phyloP scores from a whole-genome alignment of 2,113 vertebrate genomes.

The Aplodontia rufa region DNA sequence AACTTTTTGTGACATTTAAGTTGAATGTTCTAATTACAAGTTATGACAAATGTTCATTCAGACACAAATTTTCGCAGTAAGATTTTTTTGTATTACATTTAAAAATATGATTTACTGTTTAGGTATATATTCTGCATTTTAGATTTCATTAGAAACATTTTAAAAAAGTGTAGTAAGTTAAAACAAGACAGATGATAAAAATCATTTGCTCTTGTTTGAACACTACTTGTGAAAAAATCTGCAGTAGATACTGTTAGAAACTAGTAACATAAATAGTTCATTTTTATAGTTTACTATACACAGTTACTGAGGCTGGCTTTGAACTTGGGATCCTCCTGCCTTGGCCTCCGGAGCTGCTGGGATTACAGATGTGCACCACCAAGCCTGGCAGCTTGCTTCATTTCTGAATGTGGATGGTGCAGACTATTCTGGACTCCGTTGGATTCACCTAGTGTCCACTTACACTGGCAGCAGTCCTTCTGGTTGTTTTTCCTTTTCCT shows the following conservation, averaged over 20 bases:
- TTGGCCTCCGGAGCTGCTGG: too few relatives aligned
- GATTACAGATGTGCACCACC: too few relatives aligned
- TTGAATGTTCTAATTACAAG: conserved; percentile 10
- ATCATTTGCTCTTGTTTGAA: neutral
- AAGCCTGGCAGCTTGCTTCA: neutral
- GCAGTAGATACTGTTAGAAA: neutral
- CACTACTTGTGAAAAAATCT: neutral
- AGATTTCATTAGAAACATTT: neutral
- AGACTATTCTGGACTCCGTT: accelerated
- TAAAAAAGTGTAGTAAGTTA: neutral
- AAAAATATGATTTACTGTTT: conserved; percentile 17
- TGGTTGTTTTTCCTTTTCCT: neutral
- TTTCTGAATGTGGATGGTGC: neutral
- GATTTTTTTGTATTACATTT: neutral
- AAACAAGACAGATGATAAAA: neutral
- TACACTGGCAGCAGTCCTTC: neutral
- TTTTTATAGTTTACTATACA: neutral
- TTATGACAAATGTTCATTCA: neutral
- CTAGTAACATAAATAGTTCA: neutral
- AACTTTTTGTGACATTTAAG: neutral
- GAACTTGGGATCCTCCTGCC: too few relatives aligned
- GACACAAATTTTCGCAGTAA: neutral
- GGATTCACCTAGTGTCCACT: neutral
- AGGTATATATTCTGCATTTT: neutral
- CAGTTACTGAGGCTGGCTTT: too few relatives aligned